Evolutionary conservation across 2,888 invertebrate genomes (phyloP).

Genomic region (Rhamnusium bicolor): DNA sequence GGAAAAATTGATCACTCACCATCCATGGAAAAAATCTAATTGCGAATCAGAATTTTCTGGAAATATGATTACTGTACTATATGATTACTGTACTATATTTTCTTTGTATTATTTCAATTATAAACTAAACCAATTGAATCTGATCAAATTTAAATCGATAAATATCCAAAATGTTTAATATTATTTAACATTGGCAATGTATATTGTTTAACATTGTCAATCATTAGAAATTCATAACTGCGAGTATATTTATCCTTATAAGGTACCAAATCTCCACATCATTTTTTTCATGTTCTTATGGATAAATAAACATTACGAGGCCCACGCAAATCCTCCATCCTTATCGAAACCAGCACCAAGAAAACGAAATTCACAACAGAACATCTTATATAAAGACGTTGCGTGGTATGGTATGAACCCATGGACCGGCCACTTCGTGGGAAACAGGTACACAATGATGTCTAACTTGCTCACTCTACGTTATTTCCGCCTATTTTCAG

Average conservation of each 20-base stretch:
- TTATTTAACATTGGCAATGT: no score
- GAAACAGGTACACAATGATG: slow-evolving; percentile 58
- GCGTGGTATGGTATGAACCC: slow-evolving; percentile 40
- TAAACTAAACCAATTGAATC: no score
- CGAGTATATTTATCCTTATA: background rate
- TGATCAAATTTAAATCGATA: no score
- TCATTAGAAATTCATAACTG: background rate
- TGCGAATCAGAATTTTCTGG: no score
- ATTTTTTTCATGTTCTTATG: background rate
- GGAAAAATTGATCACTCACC: no score
- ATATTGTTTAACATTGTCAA: background rate
- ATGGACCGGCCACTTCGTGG: slow-evolving; percentile 53
- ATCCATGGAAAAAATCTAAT: no score
- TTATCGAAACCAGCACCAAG: slow-evolving; percentile 8
- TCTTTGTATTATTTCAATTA: no score
- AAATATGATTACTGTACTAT: no score
- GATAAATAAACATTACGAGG: slow-evolving; percentile 1
- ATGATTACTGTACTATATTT: no score
- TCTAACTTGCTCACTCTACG: slow-evolving; percentile 47
- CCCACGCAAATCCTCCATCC: background rate
- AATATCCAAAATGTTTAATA: no score
- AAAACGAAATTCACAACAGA: slow-evolving; percentile 31
- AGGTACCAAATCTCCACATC: background rate
- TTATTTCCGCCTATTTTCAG: slow-evolving; percentile 48
- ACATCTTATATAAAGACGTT: slow-evolving; percentile 41